Evolutionary conservation across 2,888 invertebrate species (phyloP), one percentile per base, ranked within the genome.

Genomic region (Ctenicera cuprea): DNA sequence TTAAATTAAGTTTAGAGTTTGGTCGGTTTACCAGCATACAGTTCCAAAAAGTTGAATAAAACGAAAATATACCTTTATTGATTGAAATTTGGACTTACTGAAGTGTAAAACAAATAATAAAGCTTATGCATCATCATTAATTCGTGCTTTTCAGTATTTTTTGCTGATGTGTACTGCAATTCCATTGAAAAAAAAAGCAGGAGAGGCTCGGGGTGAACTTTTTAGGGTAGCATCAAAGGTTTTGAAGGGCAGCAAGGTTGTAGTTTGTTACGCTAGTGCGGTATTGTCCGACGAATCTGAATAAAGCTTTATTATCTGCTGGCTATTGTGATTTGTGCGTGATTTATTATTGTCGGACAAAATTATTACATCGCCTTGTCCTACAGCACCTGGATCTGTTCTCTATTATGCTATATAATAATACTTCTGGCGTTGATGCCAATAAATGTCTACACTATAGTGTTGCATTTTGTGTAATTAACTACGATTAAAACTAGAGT

Each of bases 341-440:
- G 71, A 66, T 71, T 66, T 71, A 71, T 71, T 71, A 61, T 71
- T 71, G 65, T 71, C 71, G 48, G 59, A 41, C 71, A 66, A 71
- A 71, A 71, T 71, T 66, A 71, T 71, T 64, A 64, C 41, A 57
- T 71, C 43, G 66, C 63, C 54, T 70, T 63, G 50, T 59, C 54
- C 50, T 68, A 71, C 70, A 77, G 75, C 77, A 77, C 77, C 77
- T 77, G 76, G 75, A 73, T 70, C 59, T 71, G 73, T 73, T 76
- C 73, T 76, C 73, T 76, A 75, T 77, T 77, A 73, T 77, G 41
- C 52, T 43, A 73, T 67, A 71, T 77, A 73, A 77, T 77, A 75
- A 77, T 77, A 75, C 65, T 66, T 66, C 64, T 63, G 73, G 72
- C 71, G 48, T 69, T 74, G 67, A 74, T 73, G 74, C 74, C 71